Evolutionary conservation across 2,113 vertebrate genomes (phyloP).

Genomic region (Callorhinus ursinus): DNA sequence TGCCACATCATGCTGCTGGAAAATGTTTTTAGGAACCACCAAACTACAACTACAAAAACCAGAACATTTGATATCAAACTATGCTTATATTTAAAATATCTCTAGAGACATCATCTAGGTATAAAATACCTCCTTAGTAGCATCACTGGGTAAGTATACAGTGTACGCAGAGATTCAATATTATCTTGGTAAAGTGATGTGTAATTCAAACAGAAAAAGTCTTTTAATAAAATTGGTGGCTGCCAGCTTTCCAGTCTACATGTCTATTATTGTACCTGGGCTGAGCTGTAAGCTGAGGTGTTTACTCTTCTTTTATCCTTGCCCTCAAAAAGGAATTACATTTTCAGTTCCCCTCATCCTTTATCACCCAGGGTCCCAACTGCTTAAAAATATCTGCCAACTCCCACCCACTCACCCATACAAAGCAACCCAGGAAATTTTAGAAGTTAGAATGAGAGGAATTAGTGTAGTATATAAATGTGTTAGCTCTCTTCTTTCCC

Average conservation of each 20-base stretch:
- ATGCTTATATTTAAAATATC: not conserved
- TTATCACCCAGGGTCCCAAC: not conserved
- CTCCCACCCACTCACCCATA: not conserved
- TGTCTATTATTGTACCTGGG: not conserved
- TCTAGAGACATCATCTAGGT: not conserved
- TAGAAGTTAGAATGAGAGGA: not conserved
- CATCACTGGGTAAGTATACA: not conserved
- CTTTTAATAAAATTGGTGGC: constrained; percentile 1
- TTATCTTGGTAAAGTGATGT: constrained; percentile 33
- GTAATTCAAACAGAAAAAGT: constrained; percentile 31
- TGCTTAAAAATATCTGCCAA: constrained; percentile 23
- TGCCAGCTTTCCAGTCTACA: not conserved
- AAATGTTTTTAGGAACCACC: not conserved
- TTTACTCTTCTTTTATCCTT: constrained; percentile 35
- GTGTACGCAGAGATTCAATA: not conserved
- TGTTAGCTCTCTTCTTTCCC: not conserved
- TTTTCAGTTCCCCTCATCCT: not conserved
- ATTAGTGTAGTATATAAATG: not conserved
- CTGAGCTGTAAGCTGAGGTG: not conserved
- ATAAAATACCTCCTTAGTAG: not conserved
- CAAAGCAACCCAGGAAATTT: not conserved
- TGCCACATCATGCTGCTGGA: not conserved
- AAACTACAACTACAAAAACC: not conserved
- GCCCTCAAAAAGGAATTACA: not conserved
- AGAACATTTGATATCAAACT: not conserved